These are phyloP conservation scores for Salmo trutta DNA, from an alignment of 2,797 vertebrate genomes.

Conservation along the genomic window DNA sequence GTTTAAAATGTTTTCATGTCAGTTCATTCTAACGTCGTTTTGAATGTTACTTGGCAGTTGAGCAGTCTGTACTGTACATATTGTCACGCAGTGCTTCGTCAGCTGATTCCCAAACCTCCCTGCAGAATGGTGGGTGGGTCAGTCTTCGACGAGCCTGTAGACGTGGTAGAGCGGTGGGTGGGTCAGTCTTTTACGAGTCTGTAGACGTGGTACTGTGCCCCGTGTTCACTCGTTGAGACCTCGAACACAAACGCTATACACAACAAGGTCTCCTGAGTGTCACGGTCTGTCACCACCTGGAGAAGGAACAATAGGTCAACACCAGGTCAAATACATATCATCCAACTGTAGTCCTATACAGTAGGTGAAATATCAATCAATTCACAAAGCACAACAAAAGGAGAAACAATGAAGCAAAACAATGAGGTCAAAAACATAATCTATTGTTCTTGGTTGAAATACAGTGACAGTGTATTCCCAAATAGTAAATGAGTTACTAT, in stretches of 20 bases:
- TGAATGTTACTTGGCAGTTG: conserved; percentile 67
- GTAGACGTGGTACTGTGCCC: conserved; percentile 97
- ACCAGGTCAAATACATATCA: not conserved
- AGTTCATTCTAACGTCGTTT: conserved; percentile 53
- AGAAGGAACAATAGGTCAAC: not conserved
- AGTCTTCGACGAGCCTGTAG: conserved; percentile 88
- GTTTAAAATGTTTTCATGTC: conserved; percentile 61
- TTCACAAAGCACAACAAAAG: not conserved
- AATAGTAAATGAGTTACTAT: not conserved
- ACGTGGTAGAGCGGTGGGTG: too few relatives aligned
- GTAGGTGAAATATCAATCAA: not conserved
- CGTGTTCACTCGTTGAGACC: conserved; percentile 96
- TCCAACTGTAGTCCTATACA: not conserved
- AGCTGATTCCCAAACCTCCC: conserved; percentile 62
- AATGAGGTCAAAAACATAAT: not conserved
- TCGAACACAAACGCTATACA: conserved; percentile 98
- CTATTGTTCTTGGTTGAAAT: not conserved
- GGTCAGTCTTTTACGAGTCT: conserved; percentile 56
- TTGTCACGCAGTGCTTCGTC: conserved; percentile 62
- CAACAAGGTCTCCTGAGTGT: conserved; percentile 96
- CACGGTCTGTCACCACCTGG: conserved; percentile 95
- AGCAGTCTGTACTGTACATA: conserved; percentile 61
- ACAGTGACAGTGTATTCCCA: not conserved
- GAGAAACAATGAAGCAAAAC: not conserved
- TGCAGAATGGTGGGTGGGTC: conserved; percentile 60